These are phyloP conservation scores for Tragelaphus scriptus DNA, from an alignment of 2,113 vertebrate genomes.

Conservation along the genomic window DNA sequence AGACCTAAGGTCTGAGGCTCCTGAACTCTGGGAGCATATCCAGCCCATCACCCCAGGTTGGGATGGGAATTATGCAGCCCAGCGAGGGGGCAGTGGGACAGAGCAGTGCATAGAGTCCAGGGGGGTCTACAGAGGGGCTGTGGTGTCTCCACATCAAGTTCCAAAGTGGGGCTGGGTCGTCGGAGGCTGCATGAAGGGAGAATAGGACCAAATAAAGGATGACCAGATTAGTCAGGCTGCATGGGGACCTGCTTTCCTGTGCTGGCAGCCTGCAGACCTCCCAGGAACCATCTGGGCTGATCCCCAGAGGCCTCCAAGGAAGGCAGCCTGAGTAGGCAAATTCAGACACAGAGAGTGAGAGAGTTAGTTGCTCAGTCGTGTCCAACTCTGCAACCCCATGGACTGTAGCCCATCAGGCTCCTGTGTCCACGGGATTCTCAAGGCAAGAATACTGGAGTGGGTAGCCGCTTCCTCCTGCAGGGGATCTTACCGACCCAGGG, in stretches of 20 bases:
- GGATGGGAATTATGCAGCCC: background rate
- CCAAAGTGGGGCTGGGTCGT: background rate
- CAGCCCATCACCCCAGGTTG: background rate
- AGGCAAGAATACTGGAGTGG: background rate
- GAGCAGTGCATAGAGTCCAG: accelerated
- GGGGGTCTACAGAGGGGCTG: background rate
- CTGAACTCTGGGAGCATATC: background rate
- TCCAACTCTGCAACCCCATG: background rate
- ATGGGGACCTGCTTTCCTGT: background rate
- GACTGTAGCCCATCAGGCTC: background rate
- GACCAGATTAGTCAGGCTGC: background rate
- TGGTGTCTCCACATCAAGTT: background rate
- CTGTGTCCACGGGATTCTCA: background rate
- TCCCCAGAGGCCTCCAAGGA: background rate
- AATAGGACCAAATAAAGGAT: background rate
- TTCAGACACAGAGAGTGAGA: background rate
- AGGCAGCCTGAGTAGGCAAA: background rate
- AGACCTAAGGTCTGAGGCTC: background rate
- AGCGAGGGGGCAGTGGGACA: background rate
- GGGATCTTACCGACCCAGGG: background rate
- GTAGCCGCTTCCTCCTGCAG: background rate
- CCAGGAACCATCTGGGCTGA: background rate
- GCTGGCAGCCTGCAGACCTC: background rate
- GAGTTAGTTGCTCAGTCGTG: background rate
- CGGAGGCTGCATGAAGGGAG: background rate